Base-by-base conservation (phyloP, 2,797 vertebrate genomes). In the Decapterus maruadsi region DNA sequence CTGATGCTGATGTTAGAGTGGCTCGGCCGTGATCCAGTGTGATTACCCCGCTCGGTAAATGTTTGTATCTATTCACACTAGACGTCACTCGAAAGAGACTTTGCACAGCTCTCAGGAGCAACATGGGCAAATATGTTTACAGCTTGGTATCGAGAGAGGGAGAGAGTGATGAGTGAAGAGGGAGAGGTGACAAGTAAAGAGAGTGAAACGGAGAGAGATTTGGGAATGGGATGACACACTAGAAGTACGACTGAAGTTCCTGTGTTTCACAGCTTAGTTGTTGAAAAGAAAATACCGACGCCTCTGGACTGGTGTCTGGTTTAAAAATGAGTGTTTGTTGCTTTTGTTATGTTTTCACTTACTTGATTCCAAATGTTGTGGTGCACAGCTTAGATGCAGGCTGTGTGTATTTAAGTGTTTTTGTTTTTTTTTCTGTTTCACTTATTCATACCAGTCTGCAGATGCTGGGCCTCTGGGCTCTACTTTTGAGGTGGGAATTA, bases 21-120 rank as follows among this genome's bases (percentile, higher is more conserved):
- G 20, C 62, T 58, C 64, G 38, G 50, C 68, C 57, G 57, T 85
- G 80, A 82, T 80, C 73, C 55, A 8, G 56, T 55, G 68, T 61
- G 65, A 65, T 83, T 65, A 82, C 75, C 31, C 56, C 45, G 29
- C 61, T 55, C 48, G 38, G 78, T 85, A 57, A 83, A 89, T 79
- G 63, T 78, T 83, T 84, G 26, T 61, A 86, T 77, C 50, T 77
- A 73, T 80, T 86, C 61, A 79, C 77, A 51, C 58, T 67, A 78
- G 59, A 75, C 79, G 59, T 72, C 60, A 64, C 63, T 67, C 78
- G 65, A 53, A 46, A 70, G 36, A 20, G 4, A 53, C 45, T 67
- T 42, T 67, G 60, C 53, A 16, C 29, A 7, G 56, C 53, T 60
- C 50, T 76, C 51, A 20, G 48, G 46, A 46, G 19, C 67, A 53